Evolutionary conservation across 2,888 invertebrate genomes (phyloP), one percentile per base, ranked within the genome.

Genomic region (Plebejus anna): DNA sequence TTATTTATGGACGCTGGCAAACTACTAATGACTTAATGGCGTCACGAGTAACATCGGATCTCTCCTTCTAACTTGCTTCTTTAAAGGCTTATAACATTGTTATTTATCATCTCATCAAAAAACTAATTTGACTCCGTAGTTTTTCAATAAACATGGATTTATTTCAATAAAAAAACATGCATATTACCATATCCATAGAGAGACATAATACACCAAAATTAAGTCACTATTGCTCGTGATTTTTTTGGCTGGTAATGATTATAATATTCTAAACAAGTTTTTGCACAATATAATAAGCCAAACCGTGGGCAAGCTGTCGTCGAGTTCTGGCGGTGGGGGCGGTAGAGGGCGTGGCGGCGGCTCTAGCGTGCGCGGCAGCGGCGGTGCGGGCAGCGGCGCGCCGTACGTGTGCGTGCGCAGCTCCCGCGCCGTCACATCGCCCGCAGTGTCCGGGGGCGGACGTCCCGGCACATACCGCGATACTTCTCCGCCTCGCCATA

Each of bases 331-430:
- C 79, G 87, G 89, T 81, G 88, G 93, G 83, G 88, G 92, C 7
- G 91, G 86, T 16, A 94, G 94, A 61, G 93, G 94, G 59, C 94
- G 91, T 77, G 86, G 81, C 47, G 96, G 95, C 80, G 96, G 87
- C 75, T 86, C 78, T 84, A 95, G 95, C 87, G 95, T 92, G 80
- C 93, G 87, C 13, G 96, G 96, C 75, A 96, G 90, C 82, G 95
- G 89, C 42, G 96, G 95, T 71, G 93, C 92, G 4, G 85, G 84
- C 32, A 96, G 88, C 72, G 94, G 88, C 78, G 86, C 91, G 47
- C 96, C 96, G 86, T 94, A 95, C 75, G 95, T 88, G 81, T 88
- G 85, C 81, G 84, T 87, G 80, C 88, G 86, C 79, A 90, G 85
- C 83, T 94, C 91, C 51, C 82, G 85, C 77, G 92, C 88, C 75